A percentile compares a stretch with the other conserved stretches of the same genome.
phyloP scores from a whole-genome alignment of 2,888 invertebrate species.

The Trichopria drosophilae region DNA sequence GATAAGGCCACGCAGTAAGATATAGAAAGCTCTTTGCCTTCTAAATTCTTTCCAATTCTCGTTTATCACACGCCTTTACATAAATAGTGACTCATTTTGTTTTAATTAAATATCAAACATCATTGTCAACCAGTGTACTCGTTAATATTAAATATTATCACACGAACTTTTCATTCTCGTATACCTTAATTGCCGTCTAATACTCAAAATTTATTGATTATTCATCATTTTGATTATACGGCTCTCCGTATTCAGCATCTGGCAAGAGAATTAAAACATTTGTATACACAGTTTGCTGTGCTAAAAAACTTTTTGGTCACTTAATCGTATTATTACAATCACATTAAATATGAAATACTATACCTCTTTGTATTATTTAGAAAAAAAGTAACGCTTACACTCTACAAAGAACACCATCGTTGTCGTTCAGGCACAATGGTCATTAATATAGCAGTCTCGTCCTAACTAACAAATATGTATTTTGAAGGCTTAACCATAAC shows the following conservation, averaged over 20 bases:
- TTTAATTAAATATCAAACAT: constrained; percentile 52
- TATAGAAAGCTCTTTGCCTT: constrained; percentile 26
- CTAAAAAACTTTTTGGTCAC: constrained; percentile 32
- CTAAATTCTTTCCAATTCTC: constrained; percentile 24
- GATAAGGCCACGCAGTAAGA: constrained; percentile 32
- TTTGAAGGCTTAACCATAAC: constrained; percentile 27
- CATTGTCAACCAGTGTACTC: constrained; percentile 34
- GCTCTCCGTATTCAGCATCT: constrained; percentile 13
- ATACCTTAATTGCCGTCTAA: constrained; percentile 15
- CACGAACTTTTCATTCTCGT: constrained; percentile 23
- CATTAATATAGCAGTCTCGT: constrained; percentile 20
- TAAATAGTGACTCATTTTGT: constrained; percentile 51
- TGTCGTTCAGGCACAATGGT: constrained; percentile 12
- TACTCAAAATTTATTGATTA: constrained; percentile 18
- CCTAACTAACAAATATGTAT: constrained; percentile 18
- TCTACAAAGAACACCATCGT: constrained; percentile 24
- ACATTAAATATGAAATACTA: constrained; percentile 29
- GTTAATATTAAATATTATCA: constrained; percentile 49
- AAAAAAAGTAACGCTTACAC: constrained; percentile 24
- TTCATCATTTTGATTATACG: no score
- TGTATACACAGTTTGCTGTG: constrained; percentile 26
- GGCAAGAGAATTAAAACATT: constrained; percentile 25
- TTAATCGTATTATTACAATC: constrained; percentile 28
- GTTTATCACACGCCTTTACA: constrained; percentile 37
- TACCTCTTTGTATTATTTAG: constrained; percentile 21